Base-by-base conservation (phyloP, 1,140 invertebrate species). In the Drosophila malerkotliana region DNA sequence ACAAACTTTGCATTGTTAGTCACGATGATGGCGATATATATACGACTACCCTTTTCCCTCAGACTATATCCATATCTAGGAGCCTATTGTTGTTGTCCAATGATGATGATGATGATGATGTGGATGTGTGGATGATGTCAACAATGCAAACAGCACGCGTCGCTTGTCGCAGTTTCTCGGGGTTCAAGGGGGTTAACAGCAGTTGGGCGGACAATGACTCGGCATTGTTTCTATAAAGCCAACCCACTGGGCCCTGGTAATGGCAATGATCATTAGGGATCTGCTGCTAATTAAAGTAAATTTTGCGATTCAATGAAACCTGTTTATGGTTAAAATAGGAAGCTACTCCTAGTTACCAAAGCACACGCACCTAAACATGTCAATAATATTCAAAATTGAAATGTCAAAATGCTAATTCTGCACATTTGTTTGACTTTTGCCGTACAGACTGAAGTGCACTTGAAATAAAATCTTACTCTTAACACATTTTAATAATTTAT, bases 331-430 rank as follows among this genome's bases (percentile, higher is more conserved):
- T 44, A 37, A 61, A 69, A 73, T 54, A 54, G 24, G 30, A 52
- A 47, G 34, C 34, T 37, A 4, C 12, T 37, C 10, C 12, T 15
- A 53, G 34, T 34, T 24, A 24, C 14, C 48, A 21, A 37, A 34
- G 21, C 8, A 24, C 18, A 14, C 76, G n/a, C n/a, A n/a, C 30
- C n/a, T 78, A 82, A 87, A 67, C 59, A 87, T 79, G 82, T 82
- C 82, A 87, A 87, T 87, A 87, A 87, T 82, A 87, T 88, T 68
- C 83, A 82, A 88, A 85, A 88, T 88, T 87, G 83, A 82, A 87
- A 87, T 87, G 82, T 88, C 83, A 76, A 88, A 87, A 87, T 87
- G 83, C 82, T 87, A 87, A 88, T 87, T 87, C 82, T 59, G 82
- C 78, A 76, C 82, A 87, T 82, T 87, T 87, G 82, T 82, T 88